Conservation (phyloP, 2,797 vertebrate genomes). For the Gymnoscopelus braueri region DNA sequence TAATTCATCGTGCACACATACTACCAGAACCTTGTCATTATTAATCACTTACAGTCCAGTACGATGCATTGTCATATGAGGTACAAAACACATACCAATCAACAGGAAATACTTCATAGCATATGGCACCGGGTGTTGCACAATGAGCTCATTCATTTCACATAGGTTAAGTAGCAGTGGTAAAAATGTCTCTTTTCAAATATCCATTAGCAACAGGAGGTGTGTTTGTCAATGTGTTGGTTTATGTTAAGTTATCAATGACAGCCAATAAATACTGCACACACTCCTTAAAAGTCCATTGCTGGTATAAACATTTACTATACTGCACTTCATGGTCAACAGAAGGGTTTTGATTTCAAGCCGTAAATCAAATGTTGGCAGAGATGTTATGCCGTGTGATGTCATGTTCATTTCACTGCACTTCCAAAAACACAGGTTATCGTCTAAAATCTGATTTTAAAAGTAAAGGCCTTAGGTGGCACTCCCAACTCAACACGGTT, state of each 20-base stretch:
- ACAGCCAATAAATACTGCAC: too few species aligned
- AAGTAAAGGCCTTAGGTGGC: not conserved
- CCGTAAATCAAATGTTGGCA: too few species aligned
- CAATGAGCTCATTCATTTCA: not conserved
- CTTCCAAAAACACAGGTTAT: not conserved
- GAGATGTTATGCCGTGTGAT: not conserved
- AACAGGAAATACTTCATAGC: not conserved
- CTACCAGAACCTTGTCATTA: not conserved
- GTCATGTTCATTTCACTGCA: not conserved
- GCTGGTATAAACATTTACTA: too few species aligned
- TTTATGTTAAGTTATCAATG: too few species aligned
- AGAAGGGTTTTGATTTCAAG: conserved; percentile 5
- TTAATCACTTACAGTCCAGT: not conserved
- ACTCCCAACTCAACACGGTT: not conserved
- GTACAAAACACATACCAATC: not conserved
- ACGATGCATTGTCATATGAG: conserved; percentile 1
- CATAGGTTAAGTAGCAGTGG: not conserved
- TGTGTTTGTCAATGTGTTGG: not conserved
- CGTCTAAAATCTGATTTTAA: not conserved
- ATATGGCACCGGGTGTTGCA: not conserved
- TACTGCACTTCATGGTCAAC: too few species aligned
- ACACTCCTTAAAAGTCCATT: too few species aligned
- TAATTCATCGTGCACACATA: not conserved
- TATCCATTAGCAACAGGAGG: not conserved
- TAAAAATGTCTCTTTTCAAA: not conserved